Evolutionary conservation across 1,140 invertebrate genomes (phyloP).

Genomic region (Harpegnathos saltator): DNA sequence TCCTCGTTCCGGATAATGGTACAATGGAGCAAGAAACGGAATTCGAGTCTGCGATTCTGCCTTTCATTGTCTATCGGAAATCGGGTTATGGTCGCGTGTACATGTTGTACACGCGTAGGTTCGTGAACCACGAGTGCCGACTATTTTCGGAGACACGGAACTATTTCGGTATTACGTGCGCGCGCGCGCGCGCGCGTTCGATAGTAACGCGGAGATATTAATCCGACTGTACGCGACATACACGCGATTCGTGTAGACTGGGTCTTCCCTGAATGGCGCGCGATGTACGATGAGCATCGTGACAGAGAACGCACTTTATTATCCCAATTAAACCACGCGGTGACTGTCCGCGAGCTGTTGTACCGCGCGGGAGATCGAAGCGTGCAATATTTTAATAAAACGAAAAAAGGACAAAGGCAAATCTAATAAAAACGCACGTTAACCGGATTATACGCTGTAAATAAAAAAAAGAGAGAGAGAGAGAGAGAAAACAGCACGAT

Average conservation of each 20-base stretch:
- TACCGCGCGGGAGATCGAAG: no score
- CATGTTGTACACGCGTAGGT: background rate
- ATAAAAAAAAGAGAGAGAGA: background rate
- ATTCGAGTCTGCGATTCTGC: background rate
- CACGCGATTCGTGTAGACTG: background rate
- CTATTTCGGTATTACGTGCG: slow-evolving; percentile 1
- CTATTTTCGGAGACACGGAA: background rate
- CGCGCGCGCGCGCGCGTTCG: no score
- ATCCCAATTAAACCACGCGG: slow-evolving; percentile 26
- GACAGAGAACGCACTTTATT: slow-evolving; percentile 14
- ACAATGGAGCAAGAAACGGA: background rate
- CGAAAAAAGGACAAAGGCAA: no score
- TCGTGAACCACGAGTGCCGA: background rate
- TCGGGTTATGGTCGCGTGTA: background rate
- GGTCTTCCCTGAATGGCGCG: slow-evolving; percentile 22
- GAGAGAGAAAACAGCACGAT: background rate
- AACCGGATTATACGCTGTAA: background rate
- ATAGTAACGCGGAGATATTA: slow-evolving; percentile 46
- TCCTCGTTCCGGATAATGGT: background rate
- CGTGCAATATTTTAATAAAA: no score
- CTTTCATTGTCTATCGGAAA: background rate
- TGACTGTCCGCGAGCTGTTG: no score
- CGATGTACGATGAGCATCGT: background rate
- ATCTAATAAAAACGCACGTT: background rate
- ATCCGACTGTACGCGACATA: slow-evolving; percentile 29